Evolutionary conservation across 1,140 invertebrate genomes (phyloP).

Genomic region (Eupristina koningsbergeri): DNA sequence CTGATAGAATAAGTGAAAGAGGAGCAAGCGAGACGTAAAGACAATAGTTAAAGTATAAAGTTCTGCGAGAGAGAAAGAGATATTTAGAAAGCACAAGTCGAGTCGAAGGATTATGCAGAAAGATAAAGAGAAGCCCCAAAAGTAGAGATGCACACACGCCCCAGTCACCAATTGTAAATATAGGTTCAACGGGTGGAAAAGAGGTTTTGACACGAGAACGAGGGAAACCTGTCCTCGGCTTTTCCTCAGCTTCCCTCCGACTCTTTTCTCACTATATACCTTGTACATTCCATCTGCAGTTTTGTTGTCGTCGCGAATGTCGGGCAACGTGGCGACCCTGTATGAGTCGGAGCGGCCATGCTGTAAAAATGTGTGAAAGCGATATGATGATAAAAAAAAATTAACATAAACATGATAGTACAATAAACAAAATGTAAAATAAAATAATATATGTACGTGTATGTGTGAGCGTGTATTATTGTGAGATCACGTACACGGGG

Average conservation of each 20-base stretch:
- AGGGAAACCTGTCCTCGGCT: not conserved
- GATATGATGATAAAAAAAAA: constrained; percentile 45
- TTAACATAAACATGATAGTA: constrained; percentile 40
- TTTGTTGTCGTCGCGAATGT: constrained; percentile 93
- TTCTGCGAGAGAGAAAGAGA: too few species aligned
- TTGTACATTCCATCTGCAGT: constrained; percentile 93
- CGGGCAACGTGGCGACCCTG: constrained; percentile 90
- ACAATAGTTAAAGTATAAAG: not conserved
- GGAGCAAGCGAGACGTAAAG: not conserved
- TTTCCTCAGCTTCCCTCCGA: not conserved
- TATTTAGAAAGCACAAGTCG: too few species aligned
- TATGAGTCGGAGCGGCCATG: constrained; percentile 94
- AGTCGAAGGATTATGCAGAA: constrained; percentile 1
- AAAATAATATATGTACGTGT: constrained; percentile 2
- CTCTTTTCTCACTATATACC: constrained; percentile 74
- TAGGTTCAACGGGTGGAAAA: not conserved
- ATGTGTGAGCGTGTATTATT: not conserved
- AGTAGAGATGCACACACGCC: not conserved
- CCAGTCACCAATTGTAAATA: not conserved
- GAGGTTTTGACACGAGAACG: not conserved
- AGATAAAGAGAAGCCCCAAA: constrained; percentile 28
- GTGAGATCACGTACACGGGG: too few species aligned
- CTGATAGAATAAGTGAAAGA: not conserved
- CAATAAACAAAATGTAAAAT: constrained; percentile 32
- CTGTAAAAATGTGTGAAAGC: constrained; percentile 77